Evolutionary conservation across 2,888 invertebrate species (phyloP).

Genomic region (Diarsia dahlii): DNA sequence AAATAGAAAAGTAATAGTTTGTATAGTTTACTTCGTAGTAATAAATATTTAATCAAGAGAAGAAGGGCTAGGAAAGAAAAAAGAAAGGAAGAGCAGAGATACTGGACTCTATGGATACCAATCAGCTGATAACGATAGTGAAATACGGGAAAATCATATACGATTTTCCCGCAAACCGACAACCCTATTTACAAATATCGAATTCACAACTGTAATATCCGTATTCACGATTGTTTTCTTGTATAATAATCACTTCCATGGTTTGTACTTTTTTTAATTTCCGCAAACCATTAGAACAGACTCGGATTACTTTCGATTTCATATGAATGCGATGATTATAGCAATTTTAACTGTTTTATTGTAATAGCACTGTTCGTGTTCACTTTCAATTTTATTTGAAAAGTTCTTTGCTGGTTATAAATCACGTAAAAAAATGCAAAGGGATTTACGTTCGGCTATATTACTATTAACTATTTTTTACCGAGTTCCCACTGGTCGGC

Average conservation of each 20-base stretch:
- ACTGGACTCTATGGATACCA: neutral
- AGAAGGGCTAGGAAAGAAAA: neutral
- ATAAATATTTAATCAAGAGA: neutral
- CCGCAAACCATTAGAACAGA: constrained; percentile 44
- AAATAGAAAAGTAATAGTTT: neutral
- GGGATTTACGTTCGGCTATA: neutral
- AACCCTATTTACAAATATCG: constrained; percentile 29
- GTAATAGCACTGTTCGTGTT: constrained; percentile 42
- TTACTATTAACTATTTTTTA: neutral
- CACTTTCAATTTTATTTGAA: constrained; percentile 60
- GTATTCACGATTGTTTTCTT: constrained; percentile 42
- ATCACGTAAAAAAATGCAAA: neutral
- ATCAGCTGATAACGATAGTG: neutral
- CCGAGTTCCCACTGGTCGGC: no score
- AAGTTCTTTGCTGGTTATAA: neutral
- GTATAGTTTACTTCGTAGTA: neutral
- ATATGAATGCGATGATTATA: constrained; percentile 56
- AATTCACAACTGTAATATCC: constrained; percentile 8
- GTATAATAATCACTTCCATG: constrained; percentile 30
- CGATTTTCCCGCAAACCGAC: neutral
- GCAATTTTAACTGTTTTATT: constrained; percentile 53
- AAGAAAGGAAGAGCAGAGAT: neutral
- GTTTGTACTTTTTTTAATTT: constrained; percentile 37
- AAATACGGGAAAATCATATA: neutral
- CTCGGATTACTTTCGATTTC: constrained; percentile 61